Evolutionary conservation across 2,888 invertebrate genomes (phyloP).

Genomic region (Luffia ferchaultella): DNA sequence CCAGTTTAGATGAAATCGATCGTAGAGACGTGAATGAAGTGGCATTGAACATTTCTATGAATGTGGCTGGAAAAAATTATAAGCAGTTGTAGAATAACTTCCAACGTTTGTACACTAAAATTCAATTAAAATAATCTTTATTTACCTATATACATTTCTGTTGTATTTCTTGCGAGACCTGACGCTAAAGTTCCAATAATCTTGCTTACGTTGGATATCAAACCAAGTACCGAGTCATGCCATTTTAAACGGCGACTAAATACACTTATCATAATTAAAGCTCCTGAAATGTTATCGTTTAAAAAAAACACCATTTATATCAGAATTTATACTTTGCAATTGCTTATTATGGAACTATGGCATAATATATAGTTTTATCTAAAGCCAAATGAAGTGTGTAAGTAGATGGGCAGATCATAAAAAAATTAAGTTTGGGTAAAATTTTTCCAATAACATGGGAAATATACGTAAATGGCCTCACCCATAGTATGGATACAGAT

Average conservation of each 20-base stretch:
- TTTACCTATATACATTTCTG: constrained; percentile 46
- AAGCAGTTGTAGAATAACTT: neutral
- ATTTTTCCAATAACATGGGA: too few species aligned
- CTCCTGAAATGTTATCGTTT: too few species aligned
- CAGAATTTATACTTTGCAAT: too few species aligned
- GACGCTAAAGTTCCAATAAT: constrained; percentile 34
- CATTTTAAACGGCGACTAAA: constrained; percentile 44
- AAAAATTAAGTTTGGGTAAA: too few species aligned
- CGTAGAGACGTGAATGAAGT: constrained; percentile 71
- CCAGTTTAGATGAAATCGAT: constrained; percentile 70
- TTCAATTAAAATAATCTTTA: neutral
- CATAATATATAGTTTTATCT: too few species aligned
- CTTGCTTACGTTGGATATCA: constrained; percentile 43
- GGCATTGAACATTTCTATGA: constrained; percentile 69
- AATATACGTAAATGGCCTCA: constrained; percentile 26
- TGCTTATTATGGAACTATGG: too few species aligned
- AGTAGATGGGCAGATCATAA: too few species aligned
- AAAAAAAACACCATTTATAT: too few species aligned
- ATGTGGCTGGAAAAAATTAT: constrained; percentile 46
- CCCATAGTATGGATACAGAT: constrained; percentile 44
- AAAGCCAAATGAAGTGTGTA: too few species aligned
- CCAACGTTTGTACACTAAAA: too few species aligned
- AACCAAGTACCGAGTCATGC: constrained; percentile 42
- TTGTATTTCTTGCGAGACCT: constrained; percentile 33
- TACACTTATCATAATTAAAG: constrained; percentile 43